Evolutionary conservation across 2,113 vertebrate species (phyloP).

Genomic region (Amphiprion ocellaris): DNA sequence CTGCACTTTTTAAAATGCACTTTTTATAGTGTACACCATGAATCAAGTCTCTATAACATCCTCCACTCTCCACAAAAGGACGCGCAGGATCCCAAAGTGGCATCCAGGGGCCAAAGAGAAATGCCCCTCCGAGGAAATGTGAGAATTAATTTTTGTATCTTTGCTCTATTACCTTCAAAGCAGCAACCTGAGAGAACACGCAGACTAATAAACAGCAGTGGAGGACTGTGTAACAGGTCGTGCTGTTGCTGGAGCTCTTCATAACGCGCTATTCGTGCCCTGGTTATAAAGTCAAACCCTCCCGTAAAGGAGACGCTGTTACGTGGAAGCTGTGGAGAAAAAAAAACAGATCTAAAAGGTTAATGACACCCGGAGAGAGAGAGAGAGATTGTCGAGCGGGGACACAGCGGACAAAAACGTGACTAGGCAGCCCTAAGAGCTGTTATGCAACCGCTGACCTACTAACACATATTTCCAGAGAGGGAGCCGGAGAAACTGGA

Average conservation of each 20-base stretch:
- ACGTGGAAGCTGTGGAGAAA: conserved; percentile 12
- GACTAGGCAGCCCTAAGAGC: conserved; percentile 84
- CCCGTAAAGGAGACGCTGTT: conserved; percentile 10
- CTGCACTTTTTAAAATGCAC: too few relatives aligned
- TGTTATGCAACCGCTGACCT: conserved; percentile 90
- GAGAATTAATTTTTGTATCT: too few relatives aligned
- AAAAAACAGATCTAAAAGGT: neutral
- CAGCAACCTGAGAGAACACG: neutral
- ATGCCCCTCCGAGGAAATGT: too few relatives aligned
- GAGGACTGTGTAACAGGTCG: neutral
- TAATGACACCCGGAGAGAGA: neutral
- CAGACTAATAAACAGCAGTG: neutral
- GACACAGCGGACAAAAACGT: conserved; percentile 81
- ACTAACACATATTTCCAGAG: conserved; percentile 88
- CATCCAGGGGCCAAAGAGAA: too few relatives aligned
- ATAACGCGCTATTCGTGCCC: conserved; percentile 3
- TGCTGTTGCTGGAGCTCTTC: conserved; percentile 8
- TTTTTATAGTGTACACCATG: too few relatives aligned
- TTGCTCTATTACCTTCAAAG: too few relatives aligned
- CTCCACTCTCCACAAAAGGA: too few relatives aligned
- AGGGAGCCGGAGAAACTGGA: conserved; percentile 83
- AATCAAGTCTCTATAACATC: too few relatives aligned
- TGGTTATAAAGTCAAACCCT: conserved; percentile 38
- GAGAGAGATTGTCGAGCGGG: conserved; percentile 46
- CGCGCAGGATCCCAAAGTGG: too few relatives aligned